phyloP scores from a whole-genome alignment of 2,113 vertebrate genomes.

The Hydrochoerus hydrochaeris region DNA sequence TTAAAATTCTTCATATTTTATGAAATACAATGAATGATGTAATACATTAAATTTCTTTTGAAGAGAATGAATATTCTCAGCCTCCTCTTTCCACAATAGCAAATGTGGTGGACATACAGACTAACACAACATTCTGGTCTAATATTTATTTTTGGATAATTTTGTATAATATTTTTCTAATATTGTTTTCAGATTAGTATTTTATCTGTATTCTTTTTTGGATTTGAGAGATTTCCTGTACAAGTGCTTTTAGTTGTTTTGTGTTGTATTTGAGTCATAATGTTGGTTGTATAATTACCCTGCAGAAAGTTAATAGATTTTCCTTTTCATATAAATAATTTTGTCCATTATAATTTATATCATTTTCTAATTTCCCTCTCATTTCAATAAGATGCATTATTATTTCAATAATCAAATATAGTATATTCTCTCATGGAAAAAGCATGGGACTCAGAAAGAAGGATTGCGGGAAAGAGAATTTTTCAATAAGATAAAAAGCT shows the following conservation, averaged over 20 bases:
- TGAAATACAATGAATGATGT: neutral
- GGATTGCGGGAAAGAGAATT: neutral
- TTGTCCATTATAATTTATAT: neutral
- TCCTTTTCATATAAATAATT: neutral
- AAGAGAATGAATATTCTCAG: neutral
- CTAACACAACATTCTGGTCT: neutral
- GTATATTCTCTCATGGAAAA: neutral
- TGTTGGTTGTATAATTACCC: neutral
- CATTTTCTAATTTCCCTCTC: neutral
- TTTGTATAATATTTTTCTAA: neutral
- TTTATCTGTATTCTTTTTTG: neutral
- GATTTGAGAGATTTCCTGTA: neutral
- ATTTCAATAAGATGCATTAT: neutral
- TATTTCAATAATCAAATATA: neutral
- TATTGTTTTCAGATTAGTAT: neutral
- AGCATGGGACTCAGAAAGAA: neutral
- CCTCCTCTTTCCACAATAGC: neutral
- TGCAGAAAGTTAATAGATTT: conserved; percentile 32
- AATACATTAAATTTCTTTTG: neutral
- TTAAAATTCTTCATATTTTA: neutral
- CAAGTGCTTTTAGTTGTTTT: neutral
- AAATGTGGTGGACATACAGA: neutral
- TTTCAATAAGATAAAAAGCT: neutral
- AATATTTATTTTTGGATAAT: neutral
- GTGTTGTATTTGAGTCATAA: neutral